Base-by-base conservation (phyloP, 2,888 invertebrate species). In the Ischnura elegans region DNA sequence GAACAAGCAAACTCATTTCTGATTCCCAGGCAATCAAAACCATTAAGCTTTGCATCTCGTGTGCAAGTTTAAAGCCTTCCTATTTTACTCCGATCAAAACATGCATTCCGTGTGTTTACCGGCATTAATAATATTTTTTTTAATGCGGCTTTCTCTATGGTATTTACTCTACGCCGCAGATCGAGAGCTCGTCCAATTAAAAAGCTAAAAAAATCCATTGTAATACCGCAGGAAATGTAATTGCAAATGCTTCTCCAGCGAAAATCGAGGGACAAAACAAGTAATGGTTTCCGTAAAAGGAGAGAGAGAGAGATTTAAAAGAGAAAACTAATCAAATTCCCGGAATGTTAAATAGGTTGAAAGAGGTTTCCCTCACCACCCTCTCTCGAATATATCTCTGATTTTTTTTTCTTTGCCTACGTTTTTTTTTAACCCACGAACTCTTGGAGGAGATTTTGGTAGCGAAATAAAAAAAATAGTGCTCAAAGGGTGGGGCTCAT, bases 281-380 rank as follows among this genome's bases (percentile, higher is more conserved):
- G 76, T 76, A 36, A 36, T 36, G 36, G 76, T 36, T 36, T 36
- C 36, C 29, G 36, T 36, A 10, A 36, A 61, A n/a, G 10, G n/a
- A 61, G 61, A 61, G n/a, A 61, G n/a, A 4, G 76, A 76, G 36
- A 13, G 36, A 36, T 10, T 36, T 10, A 29, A 76, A 13, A 76
- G 36, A 25, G 36, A 36, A 76, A 13, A 36, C 29, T 76, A 76
- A 76, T 76, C 76, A 36, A 76, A 76, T 13, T 76, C 76, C 76
- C 13, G 76, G 76, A 76, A 76, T 76, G 36, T 76, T 76, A 76
- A 76, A 76, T 76, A 76, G 76, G 76, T 76, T 36, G 36, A 76
- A 76, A 76, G 36, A 36, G 36, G 36, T 76, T 36, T 76, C 36
- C 10, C 76, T 36, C 76, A 8, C 36, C 29, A 29, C 29, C 36